Evolutionary conservation across 2,888 invertebrate species (phyloP), one percentile per base, ranked within the genome.

Genomic region (Platycheirus rosarum): DNA sequence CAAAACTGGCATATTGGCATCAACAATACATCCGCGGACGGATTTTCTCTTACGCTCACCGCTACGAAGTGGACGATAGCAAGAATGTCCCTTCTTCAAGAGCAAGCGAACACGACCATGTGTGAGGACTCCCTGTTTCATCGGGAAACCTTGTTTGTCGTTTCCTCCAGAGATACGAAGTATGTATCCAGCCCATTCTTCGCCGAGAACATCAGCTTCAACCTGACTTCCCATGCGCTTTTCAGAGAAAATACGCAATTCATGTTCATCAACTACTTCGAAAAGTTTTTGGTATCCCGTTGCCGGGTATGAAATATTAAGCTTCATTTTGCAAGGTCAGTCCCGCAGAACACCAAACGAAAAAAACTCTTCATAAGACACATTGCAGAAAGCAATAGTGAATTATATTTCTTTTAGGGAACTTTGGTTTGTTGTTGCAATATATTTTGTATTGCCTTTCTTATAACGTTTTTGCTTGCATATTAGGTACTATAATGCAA

Each of bases 81-180:
- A 99, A 0, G 97, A 97, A 91, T 98, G 97, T 74, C 98, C 98
- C 92, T 98, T 98, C 86, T 96, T 96, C 88, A 99, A 93, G 87
- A 99, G 92, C 87, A 99, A 93, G 87, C 99, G 96, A 8, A 99
- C 99, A 92, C 99, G 96, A 85, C 96, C 94, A 91, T 97, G 97
- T 84, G 98, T 97, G 74, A 99, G 93, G 70, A 99, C 97, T 91
- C 99, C 99, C 92, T 99, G 99, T 91, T 99, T 99, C 99, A 99
- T 99, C 80, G 99, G 99, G 91, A 99, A 99, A 85, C 99, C 99
- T 92, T 99, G 99, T 92, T 99, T 99, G 93, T 99, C 99, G 91
- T 99, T 99, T 86, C 99, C 99, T 86, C 99, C 99, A 86, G 98
- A 94, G 86, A 99, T 95, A 84, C 98, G 95, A 71, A 99, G 94